These are phyloP conservation scores for Isurus oxyrinchus DNA, from an alignment of 2,113 vertebrate genomes.

Conservation along the genomic window DNA sequence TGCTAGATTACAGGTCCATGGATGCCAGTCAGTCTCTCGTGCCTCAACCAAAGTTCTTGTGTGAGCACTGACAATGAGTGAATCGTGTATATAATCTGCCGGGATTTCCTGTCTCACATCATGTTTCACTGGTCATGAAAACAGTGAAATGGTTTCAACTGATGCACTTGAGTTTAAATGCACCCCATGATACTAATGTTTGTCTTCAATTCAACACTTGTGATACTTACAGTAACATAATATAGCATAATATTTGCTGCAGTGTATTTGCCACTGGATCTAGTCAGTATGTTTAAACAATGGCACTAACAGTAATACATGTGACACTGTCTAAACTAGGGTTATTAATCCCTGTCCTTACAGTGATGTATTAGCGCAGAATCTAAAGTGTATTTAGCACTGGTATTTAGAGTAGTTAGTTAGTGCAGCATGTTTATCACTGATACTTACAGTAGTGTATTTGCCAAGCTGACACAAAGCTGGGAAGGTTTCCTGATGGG, in stretches of 20 bases:
- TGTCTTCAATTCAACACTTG: not conserved
- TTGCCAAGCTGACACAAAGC: constrained; percentile 97
- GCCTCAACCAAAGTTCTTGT: not conserved
- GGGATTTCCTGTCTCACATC: not conserved
- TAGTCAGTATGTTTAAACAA: not conserved
- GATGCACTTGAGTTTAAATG: not conserved
- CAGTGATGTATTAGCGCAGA: not conserved
- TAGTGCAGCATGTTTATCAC: not conserved
- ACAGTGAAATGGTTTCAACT: not conserved
- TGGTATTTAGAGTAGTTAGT: not conserved
- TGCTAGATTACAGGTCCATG: not conserved
- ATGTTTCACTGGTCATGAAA: not conserved
- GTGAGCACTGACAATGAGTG: not conserved
- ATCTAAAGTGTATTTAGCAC: not conserved
- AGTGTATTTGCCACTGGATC: not conserved
- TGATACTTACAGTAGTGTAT: constrained; percentile 87
- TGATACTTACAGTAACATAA: not conserved
- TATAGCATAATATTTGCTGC: not conserved
- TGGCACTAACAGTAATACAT: not conserved
- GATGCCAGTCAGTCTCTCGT: not conserved
- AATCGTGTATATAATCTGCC: not conserved
- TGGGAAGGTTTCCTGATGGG: constrained; percentile 94
- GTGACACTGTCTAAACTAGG: not conserved
- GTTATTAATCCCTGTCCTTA: not conserved
- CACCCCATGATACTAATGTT: not conserved